These are phyloP conservation scores for Neoniphon sammara DNA, from an alignment of 2,797 vertebrate species.

Conservation along the genomic window DNA sequence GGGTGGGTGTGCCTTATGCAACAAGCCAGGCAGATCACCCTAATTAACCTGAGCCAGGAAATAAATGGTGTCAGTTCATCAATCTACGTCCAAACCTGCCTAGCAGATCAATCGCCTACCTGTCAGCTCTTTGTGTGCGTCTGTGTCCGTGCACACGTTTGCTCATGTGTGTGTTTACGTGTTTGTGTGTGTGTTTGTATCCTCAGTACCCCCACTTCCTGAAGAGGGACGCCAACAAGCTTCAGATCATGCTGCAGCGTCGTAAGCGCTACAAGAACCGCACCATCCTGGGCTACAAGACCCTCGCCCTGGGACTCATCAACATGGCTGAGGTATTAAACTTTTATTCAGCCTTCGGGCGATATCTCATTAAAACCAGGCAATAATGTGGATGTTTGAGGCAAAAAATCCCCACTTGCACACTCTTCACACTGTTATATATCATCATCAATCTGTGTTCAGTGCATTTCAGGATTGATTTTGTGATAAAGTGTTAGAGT, in stretches of 20 bases:
- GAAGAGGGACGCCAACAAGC: slow-evolving; percentile 91
- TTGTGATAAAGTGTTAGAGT: neutral
- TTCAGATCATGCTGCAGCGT: slow-evolving; percentile 93
- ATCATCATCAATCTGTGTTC: slow-evolving; percentile 22
- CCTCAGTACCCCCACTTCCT: slow-evolving; percentile 91
- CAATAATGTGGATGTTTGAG: slow-evolving; percentile 4
- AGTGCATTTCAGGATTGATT: neutral
- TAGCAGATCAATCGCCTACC: neutral
- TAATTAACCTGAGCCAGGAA: slow-evolving; percentile 33
- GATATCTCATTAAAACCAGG: no score
- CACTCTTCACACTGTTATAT: slow-evolving; percentile 13
- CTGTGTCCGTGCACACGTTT: neutral
- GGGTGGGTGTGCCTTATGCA: slow-evolving; percentile 28
- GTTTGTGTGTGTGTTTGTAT: neutral
- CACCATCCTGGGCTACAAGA: slow-evolving; percentile 92
- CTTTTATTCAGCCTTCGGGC: neutral
- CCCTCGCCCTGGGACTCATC: slow-evolving; percentile 90
- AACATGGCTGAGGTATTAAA: slow-evolving; percentile 91
- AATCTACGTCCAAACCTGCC: neutral
- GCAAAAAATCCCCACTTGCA: neutral
- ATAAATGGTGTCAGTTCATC: slow-evolving; percentile 4
- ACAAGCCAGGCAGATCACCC: neutral
- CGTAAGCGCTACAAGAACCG: slow-evolving; percentile 92
- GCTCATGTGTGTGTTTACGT: neutral
- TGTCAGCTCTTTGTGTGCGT: neutral